A percentile compares a stretch with the other conserved stretches of the same genome.
Evolutionary conservation across 2,113 vertebrate genomes (phyloP).

Genomic region (Petaurus breviceps): DNA sequence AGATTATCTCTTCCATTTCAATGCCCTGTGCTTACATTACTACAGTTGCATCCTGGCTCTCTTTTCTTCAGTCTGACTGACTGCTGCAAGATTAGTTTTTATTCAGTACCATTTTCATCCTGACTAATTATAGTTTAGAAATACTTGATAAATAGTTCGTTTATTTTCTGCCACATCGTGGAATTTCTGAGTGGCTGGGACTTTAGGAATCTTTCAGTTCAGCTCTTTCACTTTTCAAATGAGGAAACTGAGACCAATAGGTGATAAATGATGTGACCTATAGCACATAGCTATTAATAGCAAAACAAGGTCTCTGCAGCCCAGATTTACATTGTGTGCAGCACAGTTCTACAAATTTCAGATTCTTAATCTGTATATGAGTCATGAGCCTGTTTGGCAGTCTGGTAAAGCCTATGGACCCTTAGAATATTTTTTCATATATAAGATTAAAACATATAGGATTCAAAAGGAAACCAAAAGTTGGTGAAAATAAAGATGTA

Average conservation of each 20-base stretch:
- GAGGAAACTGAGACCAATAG: constrained; percentile 6
- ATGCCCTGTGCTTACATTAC: neutral
- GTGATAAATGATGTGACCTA: neutral
- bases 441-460: too few species aligned
- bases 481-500: too few species aligned
- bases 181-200: constrained; percentile 30
- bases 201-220: neutral
- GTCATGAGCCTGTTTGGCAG: too few species aligned
- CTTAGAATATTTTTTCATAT: too few species aligned
- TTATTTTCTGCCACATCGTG: neutral
- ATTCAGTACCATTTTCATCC: neutral
- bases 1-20: neutral
- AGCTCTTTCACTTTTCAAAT: constrained; percentile 22
- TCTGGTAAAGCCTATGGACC: too few species aligned
- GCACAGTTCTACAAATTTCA: too few species aligned
- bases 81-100: neutral
- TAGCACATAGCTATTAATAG: neutral
- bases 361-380: too few species aligned
- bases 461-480: too few species aligned
- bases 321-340: neutral
- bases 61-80: neutral
- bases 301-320: neutral
- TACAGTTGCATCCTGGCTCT: neutral
- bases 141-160: neutral
- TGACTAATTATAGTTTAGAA: neutral